Evolutionary conservation across 2,888 invertebrate genomes (phyloP), one percentile per base, ranked within the genome.

Genomic region (Hetaerina titia): DNA sequence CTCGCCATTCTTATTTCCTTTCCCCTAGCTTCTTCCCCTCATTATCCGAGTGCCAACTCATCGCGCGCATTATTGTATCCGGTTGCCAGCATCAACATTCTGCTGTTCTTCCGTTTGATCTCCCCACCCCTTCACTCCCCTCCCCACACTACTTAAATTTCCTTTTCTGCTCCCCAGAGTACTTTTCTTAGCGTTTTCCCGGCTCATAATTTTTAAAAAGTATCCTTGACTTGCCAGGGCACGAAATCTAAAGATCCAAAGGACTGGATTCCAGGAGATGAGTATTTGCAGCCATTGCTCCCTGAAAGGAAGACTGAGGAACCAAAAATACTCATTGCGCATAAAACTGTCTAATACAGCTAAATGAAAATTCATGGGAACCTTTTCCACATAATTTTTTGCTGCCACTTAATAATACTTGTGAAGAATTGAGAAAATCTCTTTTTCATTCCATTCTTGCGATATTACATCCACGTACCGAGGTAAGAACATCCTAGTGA

Each of bases 41-140:
- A 69, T 69, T 69, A 69, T 69, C 69, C 9, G 69, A 69, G 69
- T 69, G 69, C 69, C 69, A 69, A 69, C 22, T 69, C 69, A 69
- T 69, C 69, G 69, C 69, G 22, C 17, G 69, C 69, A 69, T 69
- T 69, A 69, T 69, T 69, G 69, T 69, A 69, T 69, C 69, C 69
- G 69, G 69, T 69, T 69, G 69, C 69, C 69, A n/a, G n/a, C 17
- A 22, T n/a, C 69, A 69, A 22, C 69, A 22, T n/a, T 69, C n/a
- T 19, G 69, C 69, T n/a, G 5, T 69, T 69, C 15, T 64, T n/a
- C 45, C 45, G 45, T 45, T 45, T 45, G 45, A 45, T 69, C 22
- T n/a, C 69, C 19, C 69, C 5, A n/a, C 8, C 69, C 69, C 69
- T 4, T 45, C 45, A 45, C 45, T 45, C 4, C 45, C 45, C 45